A percentile compares a stretch with the other conserved stretches of the same genome.
These are phyloP conservation scores for Calypte anna DNA, from an alignment of 2,113 vertebrate genomes.

Conservation along the genomic window DNA sequence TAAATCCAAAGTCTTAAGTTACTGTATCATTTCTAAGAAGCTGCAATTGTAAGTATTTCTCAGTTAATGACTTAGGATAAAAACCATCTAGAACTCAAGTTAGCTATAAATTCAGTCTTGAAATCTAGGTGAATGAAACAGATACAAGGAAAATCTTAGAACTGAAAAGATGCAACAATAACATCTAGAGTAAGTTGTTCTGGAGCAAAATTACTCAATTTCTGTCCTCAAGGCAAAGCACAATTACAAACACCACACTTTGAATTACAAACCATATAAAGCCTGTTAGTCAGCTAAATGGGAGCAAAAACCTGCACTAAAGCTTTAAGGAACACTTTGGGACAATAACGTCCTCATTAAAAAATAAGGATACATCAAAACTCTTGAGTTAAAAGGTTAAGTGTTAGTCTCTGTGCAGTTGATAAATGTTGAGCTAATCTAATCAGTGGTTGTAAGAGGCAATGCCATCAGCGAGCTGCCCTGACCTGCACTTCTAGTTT, in stretches of 20 bases:
- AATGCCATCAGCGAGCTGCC: slow-evolving; percentile 65
- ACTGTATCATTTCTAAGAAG: neutral
- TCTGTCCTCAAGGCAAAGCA: neutral
- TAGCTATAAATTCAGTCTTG: neutral
- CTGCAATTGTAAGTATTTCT: neutral
- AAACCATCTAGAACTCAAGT: neutral
- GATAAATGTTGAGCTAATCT: slow-evolving; percentile 81
- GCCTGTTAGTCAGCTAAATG: slow-evolving; percentile 1
- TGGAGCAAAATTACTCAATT: neutral
- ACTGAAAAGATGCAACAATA: neutral
- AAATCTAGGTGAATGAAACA: neutral
- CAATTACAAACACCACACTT: neutral
- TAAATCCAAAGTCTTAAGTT: neutral
- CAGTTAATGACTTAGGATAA: neutral
- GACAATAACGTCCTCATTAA: slow-evolving; percentile 62
- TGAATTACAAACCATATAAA: neutral
- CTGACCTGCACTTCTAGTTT: slow-evolving; percentile 75
- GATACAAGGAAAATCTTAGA: neutral
- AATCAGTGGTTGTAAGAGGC: slow-evolving; percentile 72
- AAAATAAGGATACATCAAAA: slow-evolving; percentile 71
- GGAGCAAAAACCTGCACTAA: slow-evolving; percentile 14
- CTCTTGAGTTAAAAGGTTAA: slow-evolving; percentile 78
- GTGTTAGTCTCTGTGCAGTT: slow-evolving; percentile 73
- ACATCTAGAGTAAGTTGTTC: neutral
- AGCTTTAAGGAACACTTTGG: slow-evolving; percentile 26